These are phyloP conservation scores for Australoheros scitulus DNA, from an alignment of 2,113 vertebrate genomes.

Conservation along the genomic window DNA sequence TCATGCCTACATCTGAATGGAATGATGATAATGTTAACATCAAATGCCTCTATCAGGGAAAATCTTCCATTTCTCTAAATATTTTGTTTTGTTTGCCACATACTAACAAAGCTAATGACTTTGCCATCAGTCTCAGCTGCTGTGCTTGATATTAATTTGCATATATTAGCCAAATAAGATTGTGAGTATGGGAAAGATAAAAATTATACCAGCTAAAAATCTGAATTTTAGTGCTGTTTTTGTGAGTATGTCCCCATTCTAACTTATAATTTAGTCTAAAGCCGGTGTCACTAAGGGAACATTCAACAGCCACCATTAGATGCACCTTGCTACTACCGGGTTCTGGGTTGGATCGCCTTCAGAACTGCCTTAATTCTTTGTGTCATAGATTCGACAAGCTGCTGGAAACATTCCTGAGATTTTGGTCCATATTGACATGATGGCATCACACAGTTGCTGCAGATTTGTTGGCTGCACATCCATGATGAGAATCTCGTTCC, in stretches of 20 bases:
- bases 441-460: neutral
- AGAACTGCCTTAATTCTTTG: neutral
- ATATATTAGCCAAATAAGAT: constrained; percentile 5
- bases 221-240: neutral
- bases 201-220: neutral
- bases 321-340: neutral
- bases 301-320: too few species aligned
- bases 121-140: neutral
- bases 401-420: neutral
- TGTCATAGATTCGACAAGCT: neutral
- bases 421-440: neutral
- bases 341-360: neutral
- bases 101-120: neutral
- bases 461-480: neutral
- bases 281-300: neutral
- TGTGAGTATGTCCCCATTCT: neutral
- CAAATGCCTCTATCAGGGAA: neutral
- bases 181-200: neutral
- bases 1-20: neutral
- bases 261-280: neutral
- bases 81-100: neutral
- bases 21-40: neutral
- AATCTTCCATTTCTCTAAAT: neutral
- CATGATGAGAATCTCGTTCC: neutral
- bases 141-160: neutral